Base-by-base conservation (phyloP, 2,797 vertebrate species). In the Pteropus rufus region DNA sequence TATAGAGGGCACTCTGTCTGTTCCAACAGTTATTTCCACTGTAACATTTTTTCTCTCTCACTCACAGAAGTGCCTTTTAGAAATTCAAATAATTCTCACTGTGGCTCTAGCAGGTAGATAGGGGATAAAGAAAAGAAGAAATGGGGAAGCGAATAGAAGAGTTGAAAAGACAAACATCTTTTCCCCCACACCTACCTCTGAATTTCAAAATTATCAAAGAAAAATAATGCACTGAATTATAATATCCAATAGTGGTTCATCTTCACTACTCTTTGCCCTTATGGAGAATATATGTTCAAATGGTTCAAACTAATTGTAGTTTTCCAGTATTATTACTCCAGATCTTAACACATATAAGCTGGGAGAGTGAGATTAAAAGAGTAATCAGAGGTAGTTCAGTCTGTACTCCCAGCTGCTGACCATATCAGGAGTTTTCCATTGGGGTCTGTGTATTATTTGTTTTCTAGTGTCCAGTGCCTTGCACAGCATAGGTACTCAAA, bases 31-130 rank as follows among this genome's bases (percentile, higher is more conserved):
- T 95, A 96, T 97, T 96, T 97, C 85, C 67, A 85, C 96, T 95
- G 70, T 85, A 73, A 92, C 7, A 12, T n/a, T 39, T 86, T 81
- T 26, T 72, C 41, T 72, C n/a, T 80, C 81, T 96, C 39, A 19
- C 52, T 39, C 60, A 91, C 83, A 96, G 94, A 95, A 97, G 70
- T 96, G 92, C 92, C 88, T 97, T 97, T 96, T 96, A 96, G 88
- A 97, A 97, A 97, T 97, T 95, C 97, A 96, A 97, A 96, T 95
- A 97, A 97, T 93, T 94, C 90, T 95, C 76, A 75, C 76, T 87
- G 76, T 91, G 67, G 64, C 72, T 96, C 65, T 89, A 89, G 56
- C 31, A 92, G 75, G 49, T 77, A 91, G 26, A 49, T 81, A 70
- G 29, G 34, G 11, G 21, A 56, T 56, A 29, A 62, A 93, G 34